Evolutionary conservation across 2,888 invertebrate species (phyloP), one percentile per base, ranked within the genome.

Genomic region (Caenorhabditis japonica): DNA sequence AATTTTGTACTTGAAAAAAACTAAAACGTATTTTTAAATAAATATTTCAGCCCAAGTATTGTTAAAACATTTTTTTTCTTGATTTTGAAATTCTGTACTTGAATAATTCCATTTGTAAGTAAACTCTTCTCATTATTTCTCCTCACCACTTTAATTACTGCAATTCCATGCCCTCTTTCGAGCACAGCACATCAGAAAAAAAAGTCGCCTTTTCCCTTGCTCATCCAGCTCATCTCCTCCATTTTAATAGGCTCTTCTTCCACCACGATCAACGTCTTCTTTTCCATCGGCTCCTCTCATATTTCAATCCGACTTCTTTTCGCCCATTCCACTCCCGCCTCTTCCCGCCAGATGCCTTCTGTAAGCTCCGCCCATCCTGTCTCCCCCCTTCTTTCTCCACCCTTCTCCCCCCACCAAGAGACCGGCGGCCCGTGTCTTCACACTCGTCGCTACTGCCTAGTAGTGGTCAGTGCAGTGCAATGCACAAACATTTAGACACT

Each of bases 401-500:
- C 66, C 51, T 23, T 34, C 13, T 34, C 51, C 27, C 25, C 36
- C 51, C 30, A 10, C 30, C 30, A 30, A 30, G 30, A 30, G 66
- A 64, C 41, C 64, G 47, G 33, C 47, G 39, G 55, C 44, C 64
- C 64, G 64, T 64, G 55, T 64, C 62, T 64, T 64, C 62, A 55
- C 64, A 47, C 55, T 55, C 55, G 19, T 19, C n/a, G 55, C 66
- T 66, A 66, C 66, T 66, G 56, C 66, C 39, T 56, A 66, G 66
- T 66, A 66, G 66, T 66, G 66, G 66, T 66, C 66, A 66, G 66
- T 43, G 56, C 66, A 66, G 66, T 56, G 56, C 66, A 66, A 56
- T 43, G 56, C 66, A 66, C 66, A 66, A 66, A 66, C 66, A 66
- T 66, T 66, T 66, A 56, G 36, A 47, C 30, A 56, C 51, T 66